Conservation (phyloP, 2,888 invertebrate species). For the Ernsta delagoae region DNA sequence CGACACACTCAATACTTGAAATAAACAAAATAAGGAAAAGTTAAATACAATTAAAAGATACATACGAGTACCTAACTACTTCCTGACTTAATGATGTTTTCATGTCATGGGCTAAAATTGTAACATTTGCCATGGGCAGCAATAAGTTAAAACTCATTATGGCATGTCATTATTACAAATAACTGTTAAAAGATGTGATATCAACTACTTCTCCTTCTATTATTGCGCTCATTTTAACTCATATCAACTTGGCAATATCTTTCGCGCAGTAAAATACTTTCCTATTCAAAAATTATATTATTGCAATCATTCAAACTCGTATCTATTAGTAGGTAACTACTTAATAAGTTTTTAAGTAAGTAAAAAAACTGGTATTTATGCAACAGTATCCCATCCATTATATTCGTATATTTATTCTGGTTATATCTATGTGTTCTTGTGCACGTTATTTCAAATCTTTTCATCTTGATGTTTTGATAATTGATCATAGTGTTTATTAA, state of each 20-base stretch:
- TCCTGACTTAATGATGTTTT: no score
- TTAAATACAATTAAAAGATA: no score
- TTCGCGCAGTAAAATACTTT: not conserved
- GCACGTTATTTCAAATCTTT: constrained; percentile 50
- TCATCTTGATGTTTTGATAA: constrained; percentile 41
- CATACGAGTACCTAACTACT: no score
- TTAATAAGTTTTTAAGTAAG: not conserved
- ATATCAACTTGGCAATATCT: constrained; percentile 5
- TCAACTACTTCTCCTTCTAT: not conserved
- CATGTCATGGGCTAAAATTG: not conserved
- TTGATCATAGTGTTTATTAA: constrained; percentile 35
- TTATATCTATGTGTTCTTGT: constrained; percentile 48
- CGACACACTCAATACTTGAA: no score
- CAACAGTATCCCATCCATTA: constrained; percentile 46
- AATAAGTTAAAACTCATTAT: not conserved
- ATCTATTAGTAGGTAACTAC: no score
- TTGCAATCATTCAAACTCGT: not conserved
- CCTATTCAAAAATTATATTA: not conserved
- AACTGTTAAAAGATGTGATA: not conserved
- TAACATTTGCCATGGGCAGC: constrained; percentile 9
- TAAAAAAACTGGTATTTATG: constrained; percentile 45
- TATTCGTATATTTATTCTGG: constrained; percentile 12
- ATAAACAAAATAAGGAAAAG: no score
- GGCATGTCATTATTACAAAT: constrained; percentile 2
- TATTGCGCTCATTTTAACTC: not conserved